Conservation (phyloP, 2,797 vertebrate genomes). For the Schizothorax lantsangensis region DNA sequence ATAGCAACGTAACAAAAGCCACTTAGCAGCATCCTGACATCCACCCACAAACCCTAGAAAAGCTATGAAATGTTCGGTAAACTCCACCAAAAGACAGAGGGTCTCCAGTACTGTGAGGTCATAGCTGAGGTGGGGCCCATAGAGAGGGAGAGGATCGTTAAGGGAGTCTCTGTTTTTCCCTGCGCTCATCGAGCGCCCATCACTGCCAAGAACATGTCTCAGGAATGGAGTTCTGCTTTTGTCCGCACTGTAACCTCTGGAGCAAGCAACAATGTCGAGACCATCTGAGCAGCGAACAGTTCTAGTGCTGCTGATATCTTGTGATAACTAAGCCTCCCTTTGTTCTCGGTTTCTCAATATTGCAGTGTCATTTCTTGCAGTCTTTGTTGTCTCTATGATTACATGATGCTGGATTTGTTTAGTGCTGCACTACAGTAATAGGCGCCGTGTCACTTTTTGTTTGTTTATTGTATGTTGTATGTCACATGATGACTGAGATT, state of each 20-base stretch:
- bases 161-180: constrained; percentile 41
- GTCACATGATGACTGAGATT: not conserved
- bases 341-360: constrained; percentile 3
- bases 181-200: not conserved
- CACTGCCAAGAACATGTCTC: constrained; percentile 36
- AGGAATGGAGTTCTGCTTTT: constrained; percentile 33
- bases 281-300: constrained; percentile 13
- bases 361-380: not conserved
- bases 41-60: not conserved
- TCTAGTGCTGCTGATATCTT: constrained; percentile 18
- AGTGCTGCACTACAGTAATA: not conserved
- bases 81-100: not conserved
- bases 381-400: not conserved
- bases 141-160: constrained; percentile 32
- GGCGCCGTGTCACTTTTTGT: not conserved
- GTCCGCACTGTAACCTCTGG: not conserved
- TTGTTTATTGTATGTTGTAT: not conserved
- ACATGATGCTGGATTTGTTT: not conserved
- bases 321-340: not conserved
- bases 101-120: constrained; percentile 46
- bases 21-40: not conserved
- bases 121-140: constrained; percentile 48
- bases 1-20: not conserved
- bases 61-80: not conserved
- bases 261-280: not conserved